Percentiles rank a stretch among this genome's conserved stretches.
phyloP scores from a whole-genome alignment of 2,797 vertebrate species.

The Danio tinwini region DNA sequence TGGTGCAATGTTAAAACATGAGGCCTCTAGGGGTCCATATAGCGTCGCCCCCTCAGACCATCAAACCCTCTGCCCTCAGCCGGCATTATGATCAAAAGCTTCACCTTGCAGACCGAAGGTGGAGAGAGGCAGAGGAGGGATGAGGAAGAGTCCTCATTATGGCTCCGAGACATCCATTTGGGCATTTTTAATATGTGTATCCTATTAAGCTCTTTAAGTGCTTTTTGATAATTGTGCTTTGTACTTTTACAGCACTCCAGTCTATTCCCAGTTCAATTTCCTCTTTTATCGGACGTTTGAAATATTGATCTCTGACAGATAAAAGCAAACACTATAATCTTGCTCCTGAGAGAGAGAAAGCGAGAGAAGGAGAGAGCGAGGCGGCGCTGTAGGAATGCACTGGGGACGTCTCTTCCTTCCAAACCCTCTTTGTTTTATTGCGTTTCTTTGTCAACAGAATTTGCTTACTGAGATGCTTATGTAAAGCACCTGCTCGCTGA shows the following conservation, averaged over 20 bases:
- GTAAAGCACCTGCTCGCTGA: constrained; percentile 86
- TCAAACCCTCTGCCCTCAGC: constrained; percentile 73
- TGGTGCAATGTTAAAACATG: constrained; percentile 84
- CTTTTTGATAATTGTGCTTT: constrained; percentile 99
- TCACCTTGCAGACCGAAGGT: constrained; percentile 63
- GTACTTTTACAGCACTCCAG: constrained; percentile 99
- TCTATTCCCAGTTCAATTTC: constrained; percentile 99
- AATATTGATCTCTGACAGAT: constrained; percentile 99
- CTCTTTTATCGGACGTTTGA: constrained; percentile 99
- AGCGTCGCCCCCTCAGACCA: constrained; percentile 86
- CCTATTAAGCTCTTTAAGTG: constrained; percentile 99
- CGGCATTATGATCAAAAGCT: constrained; percentile 89
- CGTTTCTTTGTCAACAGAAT: constrained; percentile 95
- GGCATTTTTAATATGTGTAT: constrained; percentile 99
- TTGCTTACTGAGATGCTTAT: constrained; percentile 97
- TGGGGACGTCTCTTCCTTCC: constrained; percentile 86
- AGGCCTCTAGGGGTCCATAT: constrained; percentile 87
- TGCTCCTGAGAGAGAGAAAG: constrained; percentile 73
- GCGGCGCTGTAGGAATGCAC: constrained; percentile 79
- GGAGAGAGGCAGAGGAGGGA: constrained; percentile 66
- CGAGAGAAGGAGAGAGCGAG: constrained; percentile 53
- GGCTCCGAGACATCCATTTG: constrained; percentile 92
- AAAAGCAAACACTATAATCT: constrained; percentile 99
- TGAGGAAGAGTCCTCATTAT: constrained; percentile 89
- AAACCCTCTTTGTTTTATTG: constrained; percentile 93